Conservation (phyloP, 2,888 invertebrate species). For the Sminthurides aquaticus region DNA sequence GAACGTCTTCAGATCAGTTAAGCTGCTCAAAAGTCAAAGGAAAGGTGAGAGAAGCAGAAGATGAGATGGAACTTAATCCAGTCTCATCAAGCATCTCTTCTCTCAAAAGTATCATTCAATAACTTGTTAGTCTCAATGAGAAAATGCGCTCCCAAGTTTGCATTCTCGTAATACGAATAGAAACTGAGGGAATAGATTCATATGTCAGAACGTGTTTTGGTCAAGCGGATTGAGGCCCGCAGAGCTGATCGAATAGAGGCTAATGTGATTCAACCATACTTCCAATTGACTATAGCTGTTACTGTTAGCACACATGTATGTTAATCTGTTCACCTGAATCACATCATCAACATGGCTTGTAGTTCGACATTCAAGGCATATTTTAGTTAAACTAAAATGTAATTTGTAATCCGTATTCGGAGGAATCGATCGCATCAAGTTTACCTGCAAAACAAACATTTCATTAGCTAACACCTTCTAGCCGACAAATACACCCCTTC, state of each 20-base stretch:
- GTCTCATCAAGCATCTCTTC: too few relatives aligned
- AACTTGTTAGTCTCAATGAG: too few relatives aligned
- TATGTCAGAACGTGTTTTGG: too few relatives aligned
- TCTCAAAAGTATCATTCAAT: too few relatives aligned
- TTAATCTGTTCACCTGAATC: slow-evolving; percentile 34
- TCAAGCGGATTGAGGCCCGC: background rate
- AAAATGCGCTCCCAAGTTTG: too few relatives aligned
- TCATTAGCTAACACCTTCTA: background rate
- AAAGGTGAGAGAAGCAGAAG: too few relatives aligned
- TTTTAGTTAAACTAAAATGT: slow-evolving; percentile 35
- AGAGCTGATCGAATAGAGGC: background rate
- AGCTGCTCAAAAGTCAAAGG: too few relatives aligned
- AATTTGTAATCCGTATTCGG: slow-evolving; percentile 31
- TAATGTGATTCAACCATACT: background rate
- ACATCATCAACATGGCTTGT: slow-evolving; percentile 37
- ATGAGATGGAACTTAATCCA: too few relatives aligned
- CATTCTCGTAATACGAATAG: too few relatives aligned
- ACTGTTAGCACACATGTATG: too few relatives aligned
- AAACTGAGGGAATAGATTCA: background rate
- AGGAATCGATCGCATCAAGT: slow-evolving; percentile 17
- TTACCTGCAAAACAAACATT: slow-evolving; percentile 11
- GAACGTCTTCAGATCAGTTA: too few relatives aligned
- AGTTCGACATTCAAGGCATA: slow-evolving; percentile 39
- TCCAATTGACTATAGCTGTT: too few relatives aligned
- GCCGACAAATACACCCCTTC: background rate